A percentile compares a stretch with the other conserved stretches of the same genome.
Conservation (phyloP, 2,888 invertebrate species). For the Diabrotica balteata region DNA sequence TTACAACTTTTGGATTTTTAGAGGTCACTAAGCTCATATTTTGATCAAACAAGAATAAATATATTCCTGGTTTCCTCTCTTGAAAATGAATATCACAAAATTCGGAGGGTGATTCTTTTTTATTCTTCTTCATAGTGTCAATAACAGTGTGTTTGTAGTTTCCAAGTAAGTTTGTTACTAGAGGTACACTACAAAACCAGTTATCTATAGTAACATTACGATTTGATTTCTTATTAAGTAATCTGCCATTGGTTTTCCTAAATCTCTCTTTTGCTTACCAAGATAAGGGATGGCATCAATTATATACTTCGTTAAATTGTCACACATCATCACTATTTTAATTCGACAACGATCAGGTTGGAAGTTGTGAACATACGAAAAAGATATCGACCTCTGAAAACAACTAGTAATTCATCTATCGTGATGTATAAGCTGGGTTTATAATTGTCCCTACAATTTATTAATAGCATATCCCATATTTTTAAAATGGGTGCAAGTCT, state of each 20-base stretch:
- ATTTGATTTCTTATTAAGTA: too few relatives aligned
- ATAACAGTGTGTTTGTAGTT: slow-evolving; percentile 6
- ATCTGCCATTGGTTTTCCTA: slow-evolving; percentile 2
- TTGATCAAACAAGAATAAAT: too few relatives aligned
- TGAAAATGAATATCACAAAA: too few relatives aligned
- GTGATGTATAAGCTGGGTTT: slow-evolving; percentile 3
- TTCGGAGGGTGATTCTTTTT: background rate
- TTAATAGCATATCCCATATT: slow-evolving; percentile 6
- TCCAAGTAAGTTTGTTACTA: too few relatives aligned
- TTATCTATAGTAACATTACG: too few relatives aligned
- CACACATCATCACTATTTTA: slow-evolving; percentile 6
- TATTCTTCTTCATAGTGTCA: background rate
- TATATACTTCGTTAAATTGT: too few relatives aligned
- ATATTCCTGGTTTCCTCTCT: too few relatives aligned
- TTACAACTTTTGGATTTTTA: slow-evolving; percentile 7
- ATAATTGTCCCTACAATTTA: background rate
- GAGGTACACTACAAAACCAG: too few relatives aligned
- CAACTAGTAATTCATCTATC: slow-evolving; percentile 4
- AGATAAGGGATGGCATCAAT: slow-evolving; percentile 7
- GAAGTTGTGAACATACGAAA: background rate
- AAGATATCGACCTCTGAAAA: background rate
- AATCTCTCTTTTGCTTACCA: slow-evolving; percentile 4
- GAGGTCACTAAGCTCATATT: slow-evolving; percentile 1
- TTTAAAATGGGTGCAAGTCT: background rate
- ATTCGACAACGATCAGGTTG: slow-evolving; percentile 1